Evolutionary conservation across 2,113 vertebrate species (phyloP).

Genomic region (Fulmarus glacialis): DNA sequence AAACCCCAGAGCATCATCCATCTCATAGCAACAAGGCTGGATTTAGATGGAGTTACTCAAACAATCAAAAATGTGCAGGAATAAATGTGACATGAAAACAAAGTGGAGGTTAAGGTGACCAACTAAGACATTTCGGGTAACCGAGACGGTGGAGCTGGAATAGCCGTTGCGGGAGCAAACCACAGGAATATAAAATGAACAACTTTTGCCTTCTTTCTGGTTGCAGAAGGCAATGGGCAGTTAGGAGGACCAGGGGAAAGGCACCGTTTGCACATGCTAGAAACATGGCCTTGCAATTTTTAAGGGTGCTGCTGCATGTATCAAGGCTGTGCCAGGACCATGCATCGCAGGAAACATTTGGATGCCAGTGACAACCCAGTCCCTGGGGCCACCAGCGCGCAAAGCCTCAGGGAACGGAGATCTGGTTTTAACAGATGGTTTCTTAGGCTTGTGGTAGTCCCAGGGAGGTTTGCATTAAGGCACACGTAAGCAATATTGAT

Average conservation of each 20-base stretch:
- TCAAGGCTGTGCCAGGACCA: background rate
- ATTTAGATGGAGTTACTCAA: slow-evolving; percentile 3
- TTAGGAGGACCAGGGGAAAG: background rate
- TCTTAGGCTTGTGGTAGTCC: background rate
- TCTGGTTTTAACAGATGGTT: background rate
- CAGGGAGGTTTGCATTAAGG: background rate
- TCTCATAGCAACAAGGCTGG: slow-evolving; percentile 41
- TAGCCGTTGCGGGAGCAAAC: background rate
- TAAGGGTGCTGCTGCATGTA: background rate
- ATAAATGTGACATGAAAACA: background rate
- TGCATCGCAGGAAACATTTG: rapidly evolving
- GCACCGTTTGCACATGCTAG: rapidly evolving
- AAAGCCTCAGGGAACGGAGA: background rate
- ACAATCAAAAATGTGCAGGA: background rate
- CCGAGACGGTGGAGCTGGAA: background rate
- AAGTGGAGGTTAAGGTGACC: background rate
- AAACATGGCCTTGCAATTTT: background rate
- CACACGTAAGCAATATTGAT: background rate
- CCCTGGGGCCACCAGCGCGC: rapidly evolving
- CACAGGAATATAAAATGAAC: background rate
- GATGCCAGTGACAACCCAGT: background rate
- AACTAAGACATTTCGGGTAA: background rate
- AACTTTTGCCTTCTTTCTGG: background rate
- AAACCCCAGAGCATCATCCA: background rate
- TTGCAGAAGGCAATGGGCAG: background rate